phyloP scores from a whole-genome alignment of 1,140 invertebrate genomes.

The Mactra quadrangularis region DNA sequence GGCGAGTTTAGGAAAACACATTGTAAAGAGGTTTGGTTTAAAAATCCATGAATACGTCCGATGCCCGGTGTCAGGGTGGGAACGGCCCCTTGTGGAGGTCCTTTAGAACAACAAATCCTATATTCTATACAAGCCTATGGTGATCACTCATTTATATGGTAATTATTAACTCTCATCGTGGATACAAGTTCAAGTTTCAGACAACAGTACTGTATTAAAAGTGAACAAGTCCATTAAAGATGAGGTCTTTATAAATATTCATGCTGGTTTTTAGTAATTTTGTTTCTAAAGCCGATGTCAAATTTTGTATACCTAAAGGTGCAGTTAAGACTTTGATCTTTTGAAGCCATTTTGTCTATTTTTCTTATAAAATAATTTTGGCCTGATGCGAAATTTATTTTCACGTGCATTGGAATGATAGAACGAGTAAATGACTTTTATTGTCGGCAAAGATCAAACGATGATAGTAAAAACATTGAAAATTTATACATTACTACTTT shows the following conservation, averaged over 20 bases:
- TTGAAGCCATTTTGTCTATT: constrained; percentile 32
- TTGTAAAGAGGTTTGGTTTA: neutral
- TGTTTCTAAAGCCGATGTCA: constrained; percentile 47
- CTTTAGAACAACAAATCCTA: constrained; percentile 39
- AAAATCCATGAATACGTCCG: neutral
- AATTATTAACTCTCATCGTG: constrained; percentile 50
- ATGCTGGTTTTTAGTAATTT: constrained; percentile 61
- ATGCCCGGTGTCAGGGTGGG: constrained; percentile 37
- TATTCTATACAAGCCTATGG: constrained; percentile 19
- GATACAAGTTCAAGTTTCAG: constrained; percentile 28
- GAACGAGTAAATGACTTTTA: constrained; percentile 5
- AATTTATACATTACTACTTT: too few species aligned
- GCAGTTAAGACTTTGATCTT: constrained; percentile 51
- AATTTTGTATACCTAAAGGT: constrained; percentile 54
- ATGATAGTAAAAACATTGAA: too few species aligned
- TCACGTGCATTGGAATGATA: constrained; percentile 41
- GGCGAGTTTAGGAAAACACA: too few species aligned
- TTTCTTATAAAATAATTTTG: constrained; percentile 36
- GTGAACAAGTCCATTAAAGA: constrained; percentile 62
- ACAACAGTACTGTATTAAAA: constrained; percentile 54
- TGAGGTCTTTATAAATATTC: constrained; percentile 63
- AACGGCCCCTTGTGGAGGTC: constrained; percentile 28
- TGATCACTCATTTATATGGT: constrained; percentile 57
- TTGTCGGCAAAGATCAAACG: too few species aligned
- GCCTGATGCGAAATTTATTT: constrained; percentile 39